Evolutionary conservation across 1,140 invertebrate genomes (phyloP), one percentile per base, ranked within the genome.

Genomic region (Stegodyphus mimosarum): DNA sequence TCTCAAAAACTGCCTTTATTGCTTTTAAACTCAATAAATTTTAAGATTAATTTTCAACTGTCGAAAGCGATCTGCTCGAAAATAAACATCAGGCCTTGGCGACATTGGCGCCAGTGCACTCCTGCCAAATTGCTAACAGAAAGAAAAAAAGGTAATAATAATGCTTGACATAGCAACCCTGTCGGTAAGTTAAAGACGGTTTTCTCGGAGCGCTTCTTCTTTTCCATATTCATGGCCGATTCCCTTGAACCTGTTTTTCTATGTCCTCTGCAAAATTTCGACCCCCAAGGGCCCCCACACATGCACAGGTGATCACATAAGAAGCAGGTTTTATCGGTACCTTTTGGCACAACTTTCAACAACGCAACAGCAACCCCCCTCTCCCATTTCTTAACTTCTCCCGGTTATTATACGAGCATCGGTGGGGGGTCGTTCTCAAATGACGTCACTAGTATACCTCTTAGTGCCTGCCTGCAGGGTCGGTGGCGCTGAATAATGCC

Each of bases 211-310:
- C n/a, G 72, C 18, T 48, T 74, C 72, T 74, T 74, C 72, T 74
- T 48, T 74, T 74, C 72, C 72, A 74, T 74, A 74, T 74, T 74
- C 72, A 74, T 74, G 53, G 72, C 72, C 72, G 53, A 74, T 55
- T 74, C 72, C 60, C 72, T 17, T 51, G 52, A 74, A 74, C 72
- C 53, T 74, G 72, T 74, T 74, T 74, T 74, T 74, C 51, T 74
- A 53, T 74, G 72, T 74, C 72, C 72, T 74, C 72, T 53, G 72
- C 53, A 74, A 74, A 74, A 74, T 74, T 74, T 74, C 72, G 7
- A 60, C 52, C 72, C 72, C 53, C n/a, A 74, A 33, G 72, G 72
- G 52, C 51, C 72, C 52, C 66, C 72, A 74, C 72, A 74, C 53
- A 33, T 74, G 15, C 72, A 55, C 72, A 74, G 72, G 72, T 74